These are phyloP conservation scores for Oreochromis aureus DNA, from an alignment of 2,113 vertebrate genomes.

Conservation along the genomic window DNA sequence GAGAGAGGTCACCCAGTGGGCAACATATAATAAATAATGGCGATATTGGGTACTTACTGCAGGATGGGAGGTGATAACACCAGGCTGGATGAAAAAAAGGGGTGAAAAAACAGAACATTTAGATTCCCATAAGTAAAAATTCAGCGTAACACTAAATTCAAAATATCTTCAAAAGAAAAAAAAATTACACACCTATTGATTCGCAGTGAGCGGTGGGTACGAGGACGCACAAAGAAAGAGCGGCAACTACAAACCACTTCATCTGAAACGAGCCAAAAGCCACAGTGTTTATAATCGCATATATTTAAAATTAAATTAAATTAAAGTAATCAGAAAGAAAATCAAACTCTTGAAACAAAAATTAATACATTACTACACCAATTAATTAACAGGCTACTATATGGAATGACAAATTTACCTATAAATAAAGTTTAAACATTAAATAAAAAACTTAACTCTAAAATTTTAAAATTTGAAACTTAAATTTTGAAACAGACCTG, in stretches of 20 bases:
- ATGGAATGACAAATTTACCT: background rate
- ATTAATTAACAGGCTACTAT: background rate
- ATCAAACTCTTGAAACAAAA: no score
- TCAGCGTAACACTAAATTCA: background rate
- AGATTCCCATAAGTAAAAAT: background rate
- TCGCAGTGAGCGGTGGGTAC: background rate
- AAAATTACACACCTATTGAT: rapidly evolving
- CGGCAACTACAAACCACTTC: background rate
- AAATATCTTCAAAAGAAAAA: background rate
- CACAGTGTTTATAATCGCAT: no score
- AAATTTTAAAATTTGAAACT: background rate
- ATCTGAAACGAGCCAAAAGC: background rate
- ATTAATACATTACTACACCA: no score
- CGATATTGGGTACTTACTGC: constrained; percentile 37
- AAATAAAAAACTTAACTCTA: no score
- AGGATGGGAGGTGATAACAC: constrained; percentile 26
- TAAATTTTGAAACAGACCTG: no score
- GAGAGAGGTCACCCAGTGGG: background rate
- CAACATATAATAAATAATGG: background rate
- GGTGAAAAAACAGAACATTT: background rate
- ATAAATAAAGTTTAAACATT: background rate
- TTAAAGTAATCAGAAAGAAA: background rate
- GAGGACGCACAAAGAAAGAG: background rate
- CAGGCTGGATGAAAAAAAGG: background rate
- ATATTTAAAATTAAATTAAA: no score